phyloP scores from a whole-genome alignment of 1,140 invertebrate genomes.

The Teleopsis dalmanni region DNA sequence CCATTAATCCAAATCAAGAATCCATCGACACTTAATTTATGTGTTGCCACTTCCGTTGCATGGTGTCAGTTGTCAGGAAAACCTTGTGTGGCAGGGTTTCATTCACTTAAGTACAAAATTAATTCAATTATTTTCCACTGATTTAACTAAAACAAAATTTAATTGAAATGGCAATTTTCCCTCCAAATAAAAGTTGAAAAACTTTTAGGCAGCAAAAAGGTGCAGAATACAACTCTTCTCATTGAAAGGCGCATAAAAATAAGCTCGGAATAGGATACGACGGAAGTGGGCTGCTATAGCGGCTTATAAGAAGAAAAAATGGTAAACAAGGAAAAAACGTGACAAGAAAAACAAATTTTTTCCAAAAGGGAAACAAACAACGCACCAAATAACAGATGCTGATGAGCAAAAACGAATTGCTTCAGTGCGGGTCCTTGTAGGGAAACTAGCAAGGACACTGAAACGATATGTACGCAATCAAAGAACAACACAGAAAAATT shows the following conservation, averaged over 20 bases:
- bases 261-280: background rate
- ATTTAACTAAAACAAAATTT: constrained; percentile 13
- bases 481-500: background rate
- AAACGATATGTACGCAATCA: background rate
- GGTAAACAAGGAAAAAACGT: background rate
- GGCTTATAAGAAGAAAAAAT: background rate
- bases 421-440: too few species aligned
- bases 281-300: background rate
- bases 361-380: background rate
- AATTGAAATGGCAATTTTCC: constrained; percentile 9
- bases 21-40: too few species aligned
- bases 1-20: too few species aligned
- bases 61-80: too few species aligned
- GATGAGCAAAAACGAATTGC: background rate
- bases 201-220: background rate
- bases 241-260: too few species aligned
- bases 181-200: background rate
- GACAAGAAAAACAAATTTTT: constrained; percentile 5
- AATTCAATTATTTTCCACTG: constrained; percentile 12
- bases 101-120: constrained; percentile 2
- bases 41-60: too few species aligned
- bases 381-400: background rate
- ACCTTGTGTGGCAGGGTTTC: too few species aligned
- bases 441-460: too few species aligned
- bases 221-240: too few species aligned